phyloP scores from a whole-genome alignment of 2,797 vertebrate genomes.

The Luscinia luscinia region DNA sequence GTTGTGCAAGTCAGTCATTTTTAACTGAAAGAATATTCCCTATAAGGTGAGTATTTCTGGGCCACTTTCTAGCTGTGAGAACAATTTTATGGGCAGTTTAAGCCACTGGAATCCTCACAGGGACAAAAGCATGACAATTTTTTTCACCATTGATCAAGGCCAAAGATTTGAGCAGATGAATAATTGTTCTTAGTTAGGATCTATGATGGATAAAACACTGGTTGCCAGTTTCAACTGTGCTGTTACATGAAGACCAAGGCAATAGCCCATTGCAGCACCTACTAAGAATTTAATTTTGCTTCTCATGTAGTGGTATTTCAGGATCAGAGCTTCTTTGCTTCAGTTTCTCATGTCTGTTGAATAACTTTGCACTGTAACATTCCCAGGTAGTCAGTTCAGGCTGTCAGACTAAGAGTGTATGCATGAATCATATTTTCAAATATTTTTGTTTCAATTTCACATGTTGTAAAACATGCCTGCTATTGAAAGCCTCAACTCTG shows the following conservation, averaged over 20 bases:
- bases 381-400: not conserved
- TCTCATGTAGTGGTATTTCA: not conserved
- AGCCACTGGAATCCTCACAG: not conserved
- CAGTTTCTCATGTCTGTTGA: not conserved
- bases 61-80: not conserved
- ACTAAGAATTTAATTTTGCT: not conserved
- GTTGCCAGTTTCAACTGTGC: not conserved
- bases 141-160: not conserved
- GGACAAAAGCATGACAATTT: not conserved
- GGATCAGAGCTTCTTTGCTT: not conserved
- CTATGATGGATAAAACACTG: not conserved
- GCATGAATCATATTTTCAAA: not conserved
- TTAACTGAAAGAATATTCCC: not conserved
- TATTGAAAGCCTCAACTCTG: not conserved
- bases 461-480: not conserved
- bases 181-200: not conserved
- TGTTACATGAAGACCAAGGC: not conserved
- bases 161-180: not conserved
- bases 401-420: not conserved
- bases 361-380: not conserved
- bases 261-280: not conserved
- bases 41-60: not conserved
- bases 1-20: not conserved
- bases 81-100: not conserved
- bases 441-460: not conserved